phyloP scores from a whole-genome alignment of 2,888 invertebrate genomes.

The Drosophila melanosoma region DNA sequence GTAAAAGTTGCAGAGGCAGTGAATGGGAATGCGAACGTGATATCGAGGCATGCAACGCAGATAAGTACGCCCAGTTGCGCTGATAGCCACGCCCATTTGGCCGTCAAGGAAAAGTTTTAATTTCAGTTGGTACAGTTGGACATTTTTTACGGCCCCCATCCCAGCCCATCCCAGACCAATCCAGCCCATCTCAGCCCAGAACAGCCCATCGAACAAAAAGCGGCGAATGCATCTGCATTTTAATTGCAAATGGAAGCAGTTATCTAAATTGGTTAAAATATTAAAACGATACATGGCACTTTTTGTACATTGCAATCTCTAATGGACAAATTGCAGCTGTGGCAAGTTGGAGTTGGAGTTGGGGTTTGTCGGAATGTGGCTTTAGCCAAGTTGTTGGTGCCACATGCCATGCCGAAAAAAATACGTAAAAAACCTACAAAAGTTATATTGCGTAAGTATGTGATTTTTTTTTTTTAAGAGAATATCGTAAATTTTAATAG shows the following conservation, averaged over 20 bases:
- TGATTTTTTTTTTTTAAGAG: background rate
- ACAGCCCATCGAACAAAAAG: background rate
- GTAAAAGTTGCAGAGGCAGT: constrained; percentile 13
- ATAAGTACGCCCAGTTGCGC: constrained; percentile 71
- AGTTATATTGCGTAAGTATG: background rate
- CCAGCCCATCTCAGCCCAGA: background rate
- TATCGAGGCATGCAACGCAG: constrained; percentile 70
- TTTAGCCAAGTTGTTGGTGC: constrained; percentile 25
- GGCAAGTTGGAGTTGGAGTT: background rate
- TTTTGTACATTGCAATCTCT: constrained; percentile 43
- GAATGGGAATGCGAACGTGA: constrained; percentile 59
- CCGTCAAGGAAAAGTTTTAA: constrained; percentile 77
- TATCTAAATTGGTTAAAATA: constrained; percentile 83
- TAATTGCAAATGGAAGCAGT: constrained; percentile 83
- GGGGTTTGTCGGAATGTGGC: background rate
- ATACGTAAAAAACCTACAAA: background rate
- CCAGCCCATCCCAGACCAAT: background rate
- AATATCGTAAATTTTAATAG: background rate
- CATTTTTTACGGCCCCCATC: constrained; percentile 44
- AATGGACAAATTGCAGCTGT: constrained; percentile 44
- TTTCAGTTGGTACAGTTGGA: constrained; percentile 68
- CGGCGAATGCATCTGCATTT: constrained; percentile 72
- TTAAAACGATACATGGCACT: constrained; percentile 69
- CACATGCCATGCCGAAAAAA: constrained; percentile 29
- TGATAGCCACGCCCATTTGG: constrained; percentile 57